Conservation (phyloP, 2,113 vertebrate species). For the Oceanodroma tethys region DNA sequence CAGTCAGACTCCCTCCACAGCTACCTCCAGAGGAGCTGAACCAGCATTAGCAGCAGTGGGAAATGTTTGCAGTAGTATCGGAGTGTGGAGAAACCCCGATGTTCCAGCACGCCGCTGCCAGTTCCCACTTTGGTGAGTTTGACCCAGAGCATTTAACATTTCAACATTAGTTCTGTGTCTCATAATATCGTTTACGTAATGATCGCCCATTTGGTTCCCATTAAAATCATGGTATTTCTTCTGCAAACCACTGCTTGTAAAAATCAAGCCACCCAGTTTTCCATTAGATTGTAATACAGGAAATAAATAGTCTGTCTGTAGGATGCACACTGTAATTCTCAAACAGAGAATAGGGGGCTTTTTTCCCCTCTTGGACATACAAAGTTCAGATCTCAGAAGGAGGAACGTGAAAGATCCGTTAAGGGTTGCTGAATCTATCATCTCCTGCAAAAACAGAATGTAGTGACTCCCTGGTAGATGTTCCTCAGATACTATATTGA, state of each 20-base stretch:
- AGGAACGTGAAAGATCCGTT: neutral
- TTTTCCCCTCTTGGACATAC: neutral
- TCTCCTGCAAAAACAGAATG: neutral
- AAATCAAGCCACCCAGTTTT: slow-evolving; percentile 35
- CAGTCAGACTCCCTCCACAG: neutral
- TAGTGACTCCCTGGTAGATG: neutral
- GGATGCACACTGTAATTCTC: neutral
- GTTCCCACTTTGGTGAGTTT: slow-evolving; percentile 63
- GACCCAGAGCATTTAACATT: slow-evolving; percentile 54
- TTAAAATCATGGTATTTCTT: slow-evolving; percentile 70
- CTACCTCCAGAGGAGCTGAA: slow-evolving; percentile 7
- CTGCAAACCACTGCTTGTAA: slow-evolving; percentile 63
- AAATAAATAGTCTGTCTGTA: neutral
- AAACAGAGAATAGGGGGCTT: neutral
- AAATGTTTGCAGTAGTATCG: neutral
- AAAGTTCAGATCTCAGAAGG: neutral
- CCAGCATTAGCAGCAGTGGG: neutral
- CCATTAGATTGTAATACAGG: slow-evolving; percentile 41
- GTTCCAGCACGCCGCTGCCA: slow-evolving; percentile 1
- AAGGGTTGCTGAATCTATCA: neutral
- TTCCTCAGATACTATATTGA: neutral
- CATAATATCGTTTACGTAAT: slow-evolving; percentile 59
- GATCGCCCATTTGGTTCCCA: slow-evolving; percentile 65
- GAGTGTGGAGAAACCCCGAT: neutral
- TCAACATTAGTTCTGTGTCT: slow-evolving; percentile 61